Evolutionary conservation across 2,797 vertebrate species (phyloP), one percentile per base, ranked within the genome.

Genomic region (Sebastes hubbsi): DNA sequence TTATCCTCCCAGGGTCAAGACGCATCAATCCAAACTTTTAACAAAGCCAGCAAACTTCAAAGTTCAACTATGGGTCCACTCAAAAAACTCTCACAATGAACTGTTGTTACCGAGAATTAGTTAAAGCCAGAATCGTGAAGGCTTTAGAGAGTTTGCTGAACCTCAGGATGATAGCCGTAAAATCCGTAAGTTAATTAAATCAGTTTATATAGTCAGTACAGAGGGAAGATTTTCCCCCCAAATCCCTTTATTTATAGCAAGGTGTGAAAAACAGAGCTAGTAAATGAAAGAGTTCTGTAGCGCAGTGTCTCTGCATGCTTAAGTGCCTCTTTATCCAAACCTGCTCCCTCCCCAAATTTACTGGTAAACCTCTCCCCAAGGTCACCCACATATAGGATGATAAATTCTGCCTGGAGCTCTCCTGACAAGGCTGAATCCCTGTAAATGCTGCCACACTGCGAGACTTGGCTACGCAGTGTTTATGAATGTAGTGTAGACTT

Each of bases 311-410:
- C 70, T 84, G 82, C 79, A 82, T 85, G 69, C 77, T 80, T 74
- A 87, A 82, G 77, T 77, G 79, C 62, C 80, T 86, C 69, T 69
- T 75, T 77, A 81, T 80, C 81, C 71, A 77, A 34, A 72, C 4
- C 24, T 14, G 85, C 77, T 82, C 79, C 71, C 56, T 85, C 82
- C 73, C 71, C 66, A 88, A 84, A 91, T 90, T 90, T 89, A 90
- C 91, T 81, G 74, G 87, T 90, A 90, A 93, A 91, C 85, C 88
- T 89, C 72, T 87, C 84, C 88, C 91, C 90, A 94, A 94, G 93
- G 93, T 95, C 94, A 90, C 36, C 36, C 81, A 77, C 89, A 79
- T 86, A 81, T 74, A 74, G 84, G 84, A 87, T 87, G 90, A 93
- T 94, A 93, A 87, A 94, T 93, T 92, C 86, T 72, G 84, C 80